phyloP scores from a whole-genome alignment of 2,113 vertebrate species.

The Serinus canaria region DNA sequence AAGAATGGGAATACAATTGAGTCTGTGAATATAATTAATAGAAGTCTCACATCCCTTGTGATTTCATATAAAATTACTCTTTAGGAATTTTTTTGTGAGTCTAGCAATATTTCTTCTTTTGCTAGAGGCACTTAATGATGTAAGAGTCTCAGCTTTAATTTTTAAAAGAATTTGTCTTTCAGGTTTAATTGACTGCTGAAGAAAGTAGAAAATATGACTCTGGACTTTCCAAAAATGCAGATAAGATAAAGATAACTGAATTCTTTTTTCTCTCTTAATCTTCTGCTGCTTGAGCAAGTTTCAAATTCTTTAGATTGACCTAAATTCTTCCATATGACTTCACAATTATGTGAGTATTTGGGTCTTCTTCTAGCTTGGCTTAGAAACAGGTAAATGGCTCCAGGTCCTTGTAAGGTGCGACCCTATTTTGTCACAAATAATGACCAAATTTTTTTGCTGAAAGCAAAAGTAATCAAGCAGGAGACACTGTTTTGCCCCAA shows the following conservation, averaged over 20 bases:
- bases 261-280: not conserved
- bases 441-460: not conserved
- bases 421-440: not conserved
- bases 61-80: not conserved
- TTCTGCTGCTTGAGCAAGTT: not conserved
- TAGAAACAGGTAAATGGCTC: not conserved
- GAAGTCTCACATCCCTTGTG: not conserved
- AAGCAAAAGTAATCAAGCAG: not conserved
- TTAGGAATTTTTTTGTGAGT: not conserved
- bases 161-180: not conserved
- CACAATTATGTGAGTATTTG: fast-evolving
- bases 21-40: not conserved
- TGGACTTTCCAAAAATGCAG: not conserved
- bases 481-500: not conserved
- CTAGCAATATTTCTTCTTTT: not conserved
- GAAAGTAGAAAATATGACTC: not conserved
- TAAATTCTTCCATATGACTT: not conserved
- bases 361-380: not conserved
- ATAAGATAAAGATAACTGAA: not conserved
- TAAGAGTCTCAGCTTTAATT: not conserved
- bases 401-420: not conserved
- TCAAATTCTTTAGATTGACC: not conserved
- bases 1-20: not conserved
- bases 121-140: not conserved
- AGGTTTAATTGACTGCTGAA: not conserved